Percentiles rank a stretch among this genome's conserved stretches.
Evolutionary conservation across 2,888 invertebrate species (phyloP).

Genomic region (Limenitis camilla): DNA sequence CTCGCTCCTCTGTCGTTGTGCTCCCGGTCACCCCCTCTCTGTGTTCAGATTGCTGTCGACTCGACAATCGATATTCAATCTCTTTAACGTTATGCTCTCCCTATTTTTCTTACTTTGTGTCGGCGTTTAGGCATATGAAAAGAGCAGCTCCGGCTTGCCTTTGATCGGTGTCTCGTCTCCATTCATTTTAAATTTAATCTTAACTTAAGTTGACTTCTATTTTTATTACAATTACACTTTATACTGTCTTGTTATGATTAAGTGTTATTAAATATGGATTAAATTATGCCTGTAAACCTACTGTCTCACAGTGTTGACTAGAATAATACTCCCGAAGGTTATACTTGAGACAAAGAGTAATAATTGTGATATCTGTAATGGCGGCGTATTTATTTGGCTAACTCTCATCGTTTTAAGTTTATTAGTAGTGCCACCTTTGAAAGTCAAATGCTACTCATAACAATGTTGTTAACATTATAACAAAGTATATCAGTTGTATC

Average conservation of each 20-base stretch:
- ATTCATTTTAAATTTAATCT: background rate
- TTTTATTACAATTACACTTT: background rate
- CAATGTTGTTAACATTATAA: no score
- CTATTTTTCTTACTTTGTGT: conserved; percentile 65
- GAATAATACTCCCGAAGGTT: no score
- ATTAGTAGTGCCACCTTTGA: background rate
- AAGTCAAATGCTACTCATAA: background rate
- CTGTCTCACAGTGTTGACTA: no score
- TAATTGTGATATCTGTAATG: no score
- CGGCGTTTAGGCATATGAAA: conserved; percentile 56
- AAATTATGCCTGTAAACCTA: no score
- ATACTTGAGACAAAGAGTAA: no score
- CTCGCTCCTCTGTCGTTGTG: conserved; percentile 26
- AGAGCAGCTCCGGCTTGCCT: conserved; percentile 24
- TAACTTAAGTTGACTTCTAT: background rate
- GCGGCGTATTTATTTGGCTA: no score
- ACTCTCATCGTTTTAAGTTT: no score
- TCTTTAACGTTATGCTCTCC: conserved; percentile 68
- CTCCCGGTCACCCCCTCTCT: conserved; percentile 15
- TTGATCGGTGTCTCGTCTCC: conserved; percentile 15
- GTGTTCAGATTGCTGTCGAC: conserved; percentile 59
- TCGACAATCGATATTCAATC: conserved; percentile 73
- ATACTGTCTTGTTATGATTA: no score
- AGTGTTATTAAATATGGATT: no score
- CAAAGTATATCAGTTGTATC: no score